These are phyloP conservation scores for Artemisiospiza belli DNA, from an alignment of 2,113 vertebrate species.

Conservation along the genomic window DNA sequence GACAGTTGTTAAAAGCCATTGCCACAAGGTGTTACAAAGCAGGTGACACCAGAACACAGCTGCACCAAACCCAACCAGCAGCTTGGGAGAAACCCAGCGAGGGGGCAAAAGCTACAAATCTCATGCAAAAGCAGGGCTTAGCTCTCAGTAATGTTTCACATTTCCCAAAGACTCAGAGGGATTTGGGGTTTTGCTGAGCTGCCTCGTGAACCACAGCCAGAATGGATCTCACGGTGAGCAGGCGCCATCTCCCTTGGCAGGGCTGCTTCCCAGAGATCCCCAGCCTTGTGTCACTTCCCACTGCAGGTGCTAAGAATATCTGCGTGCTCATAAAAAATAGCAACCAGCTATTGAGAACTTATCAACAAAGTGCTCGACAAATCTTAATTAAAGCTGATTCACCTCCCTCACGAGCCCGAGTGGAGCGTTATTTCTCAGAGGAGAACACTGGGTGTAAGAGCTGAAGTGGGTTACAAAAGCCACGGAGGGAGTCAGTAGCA, in stretches of 20 bases:
- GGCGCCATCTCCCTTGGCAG: fast-evolving
- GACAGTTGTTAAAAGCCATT: background rate
- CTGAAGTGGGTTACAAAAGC: background rate
- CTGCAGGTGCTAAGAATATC: conserved; percentile 45
- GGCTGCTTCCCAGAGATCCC: conserved; percentile 29
- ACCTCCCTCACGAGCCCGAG: background rate
- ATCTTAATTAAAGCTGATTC: conserved; percentile 45
- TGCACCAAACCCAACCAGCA: background rate
- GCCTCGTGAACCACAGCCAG: background rate
- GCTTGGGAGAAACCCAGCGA: background rate
- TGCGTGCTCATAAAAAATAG: background rate
- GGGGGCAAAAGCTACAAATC: background rate
- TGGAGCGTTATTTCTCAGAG: background rate
- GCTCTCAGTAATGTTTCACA: background rate
- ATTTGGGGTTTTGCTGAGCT: background rate
- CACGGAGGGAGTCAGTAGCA: background rate
- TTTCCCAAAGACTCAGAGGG: background rate
- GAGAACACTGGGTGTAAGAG: background rate
- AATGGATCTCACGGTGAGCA: background rate
- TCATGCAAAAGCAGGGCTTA: background rate
- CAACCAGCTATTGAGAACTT: background rate
- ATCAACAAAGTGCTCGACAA: background rate
- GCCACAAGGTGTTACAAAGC: background rate
- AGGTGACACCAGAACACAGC: fast-evolving
- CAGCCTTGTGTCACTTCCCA: conserved; percentile 1